Percentiles rank a stretch among this genome's conserved stretches.
Evolutionary conservation across 2,113 vertebrate genomes (phyloP).

Genomic region (Chloropsis cyanopogon): DNA sequence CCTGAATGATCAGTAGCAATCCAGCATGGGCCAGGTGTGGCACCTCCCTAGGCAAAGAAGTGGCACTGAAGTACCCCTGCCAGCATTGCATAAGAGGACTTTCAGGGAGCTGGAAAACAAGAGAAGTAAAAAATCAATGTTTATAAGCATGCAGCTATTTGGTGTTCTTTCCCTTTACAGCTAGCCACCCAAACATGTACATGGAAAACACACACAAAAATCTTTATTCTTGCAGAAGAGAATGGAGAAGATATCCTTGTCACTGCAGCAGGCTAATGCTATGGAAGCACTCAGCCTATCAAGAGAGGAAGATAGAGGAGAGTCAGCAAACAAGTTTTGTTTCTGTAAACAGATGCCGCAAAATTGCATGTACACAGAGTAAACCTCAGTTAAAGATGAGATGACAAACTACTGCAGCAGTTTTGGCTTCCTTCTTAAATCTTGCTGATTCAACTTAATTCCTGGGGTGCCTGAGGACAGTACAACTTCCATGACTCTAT

Average conservation of each 20-base stretch:
- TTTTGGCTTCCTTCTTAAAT: neutral
- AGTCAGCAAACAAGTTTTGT: neutral
- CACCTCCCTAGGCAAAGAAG: neutral
- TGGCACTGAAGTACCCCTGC: neutral
- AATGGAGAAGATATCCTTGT: neutral
- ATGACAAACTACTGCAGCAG: neutral
- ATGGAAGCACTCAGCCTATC: neutral
- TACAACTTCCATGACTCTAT: neutral
- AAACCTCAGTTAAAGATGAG: neutral
- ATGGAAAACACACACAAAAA: neutral
- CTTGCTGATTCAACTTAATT: neutral
- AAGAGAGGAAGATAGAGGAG: neutral
- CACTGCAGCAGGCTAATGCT: neutral
- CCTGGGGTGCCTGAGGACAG: neutral
- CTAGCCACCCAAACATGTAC: neutral
- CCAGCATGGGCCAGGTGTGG: neutral
- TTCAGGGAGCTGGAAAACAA: neutral
- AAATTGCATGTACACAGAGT: neutral
- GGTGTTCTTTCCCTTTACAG: neutral
- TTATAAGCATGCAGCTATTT: neutral
- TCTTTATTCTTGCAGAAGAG: neutral
- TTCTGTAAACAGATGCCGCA: neutral
- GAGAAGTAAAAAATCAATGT: neutral
- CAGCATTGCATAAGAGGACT: neutral
- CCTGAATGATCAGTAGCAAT: neutral